phyloP scores from a whole-genome alignment of 2,888 invertebrate species.

The Nephrotoma guestfalica region DNA sequence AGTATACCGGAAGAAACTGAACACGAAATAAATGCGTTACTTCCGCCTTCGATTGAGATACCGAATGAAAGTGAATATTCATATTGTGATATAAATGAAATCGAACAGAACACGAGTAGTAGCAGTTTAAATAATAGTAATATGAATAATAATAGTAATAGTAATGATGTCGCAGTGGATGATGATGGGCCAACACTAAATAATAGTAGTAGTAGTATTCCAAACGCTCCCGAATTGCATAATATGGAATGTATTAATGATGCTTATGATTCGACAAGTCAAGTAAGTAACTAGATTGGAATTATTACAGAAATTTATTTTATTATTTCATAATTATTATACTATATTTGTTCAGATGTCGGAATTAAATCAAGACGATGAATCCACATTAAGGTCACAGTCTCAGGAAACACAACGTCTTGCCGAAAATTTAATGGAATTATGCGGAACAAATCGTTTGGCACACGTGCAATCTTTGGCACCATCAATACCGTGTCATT shows the following conservation, averaged over 20 bases:
- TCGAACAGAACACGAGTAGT: background rate
- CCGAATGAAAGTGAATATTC: background rate
- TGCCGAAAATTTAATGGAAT: constrained; percentile 5
- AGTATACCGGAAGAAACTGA: constrained; percentile 27
- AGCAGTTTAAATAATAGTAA: background rate
- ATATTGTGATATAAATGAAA: background rate
- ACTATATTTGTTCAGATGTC: background rate
- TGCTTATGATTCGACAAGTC: constrained; percentile 21
- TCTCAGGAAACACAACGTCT: background rate
- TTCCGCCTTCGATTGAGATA: background rate
- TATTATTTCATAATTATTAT: background rate
- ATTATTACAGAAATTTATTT: background rate
- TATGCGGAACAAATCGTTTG: constrained; percentile 31
- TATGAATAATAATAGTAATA: background rate
- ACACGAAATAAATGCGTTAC: constrained; percentile 20
- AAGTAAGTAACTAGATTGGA: constrained; percentile 15
- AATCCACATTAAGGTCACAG: background rate
- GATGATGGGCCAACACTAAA: background rate
- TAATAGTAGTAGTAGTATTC: background rate
- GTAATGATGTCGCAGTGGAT: background rate
- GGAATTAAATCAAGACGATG: constrained; percentile 4
- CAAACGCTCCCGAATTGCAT: background rate
- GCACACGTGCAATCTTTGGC: constrained; percentile 32
- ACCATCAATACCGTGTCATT: constrained; percentile 44
- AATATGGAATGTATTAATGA: constrained; percentile 18